Base-by-base conservation (phyloP, 2,113 vertebrate genomes). In the Lepus europaeus region DNA sequence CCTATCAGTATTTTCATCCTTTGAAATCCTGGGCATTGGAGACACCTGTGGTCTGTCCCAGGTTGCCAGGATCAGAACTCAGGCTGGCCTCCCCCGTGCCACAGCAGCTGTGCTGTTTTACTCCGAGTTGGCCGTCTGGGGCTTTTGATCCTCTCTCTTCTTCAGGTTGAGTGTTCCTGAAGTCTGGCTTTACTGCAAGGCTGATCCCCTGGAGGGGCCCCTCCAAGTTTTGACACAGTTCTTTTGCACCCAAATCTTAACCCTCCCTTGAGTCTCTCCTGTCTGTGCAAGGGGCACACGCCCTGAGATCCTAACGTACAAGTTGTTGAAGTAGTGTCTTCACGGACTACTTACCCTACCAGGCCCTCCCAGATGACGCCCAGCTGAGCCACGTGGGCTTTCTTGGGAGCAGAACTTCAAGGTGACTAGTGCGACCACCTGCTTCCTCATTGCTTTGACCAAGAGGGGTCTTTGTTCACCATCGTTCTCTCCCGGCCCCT, bases 41-140 rank as follows among this genome's bases (percentile, higher is more conserved):
- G 69, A 68, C 74, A 64, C 8, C 7, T 5, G 2, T 61, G 82
- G 11, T n/a, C 29, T 29, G 1, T 22, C 10, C 31, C 7, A 4
- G 5, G 17, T 45, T 22, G 2, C 39, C 14, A 0, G 0, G 22
- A 3, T 72, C 69, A 3, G 39, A 25, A 53, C 13, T 31, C 53
- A 49, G 36, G 79, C 82, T 25, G 10, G 27, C 79, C 91, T 93
- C 19, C 56, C 56, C 56, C 6, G 56, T n/a, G 22, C 16, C 4
- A 17, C 0, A 61, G 53, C 17, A 2, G 17, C 45, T 0, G 0
- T 0, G 1, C 59, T 17, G 0, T 64, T 33, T 33, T 76, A n/a
- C 66, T 90, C 61, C 20, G 29, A 87, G 78, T 33, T 10, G 45
- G 39, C 31, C 11, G 6, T 23, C 68, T 6, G 33, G n/a, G 83